A percentile compares a stretch with the other conserved stretches of the same genome.
These are phyloP conservation scores for Globodera ellingtonae DNA, from an alignment of 1,140 invertebrate species.

Conservation along the genomic window DNA sequence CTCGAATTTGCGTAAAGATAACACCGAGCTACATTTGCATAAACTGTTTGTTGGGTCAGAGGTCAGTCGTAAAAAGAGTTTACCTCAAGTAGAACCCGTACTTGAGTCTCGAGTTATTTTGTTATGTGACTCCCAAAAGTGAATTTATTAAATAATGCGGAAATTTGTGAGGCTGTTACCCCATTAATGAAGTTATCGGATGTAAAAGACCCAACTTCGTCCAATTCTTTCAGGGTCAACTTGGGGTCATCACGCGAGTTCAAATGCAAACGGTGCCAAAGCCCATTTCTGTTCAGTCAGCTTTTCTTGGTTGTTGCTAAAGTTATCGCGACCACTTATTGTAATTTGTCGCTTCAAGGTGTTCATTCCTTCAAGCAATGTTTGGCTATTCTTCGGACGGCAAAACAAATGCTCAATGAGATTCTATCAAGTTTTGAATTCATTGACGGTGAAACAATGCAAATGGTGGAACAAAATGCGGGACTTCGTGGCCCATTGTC, in stretches of 20 bases:
- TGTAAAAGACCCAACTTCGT: neutral
- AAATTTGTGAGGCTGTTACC: no score
- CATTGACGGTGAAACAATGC: conserved; percentile 42
- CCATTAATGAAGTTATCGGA: neutral
- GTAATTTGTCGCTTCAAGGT: conserved; percentile 30
- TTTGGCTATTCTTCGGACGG: conserved; percentile 29
- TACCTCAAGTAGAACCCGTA: neutral
- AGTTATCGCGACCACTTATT: neutral
- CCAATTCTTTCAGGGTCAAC: conserved; percentile 75
- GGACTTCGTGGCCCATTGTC: conserved; percentile 19
- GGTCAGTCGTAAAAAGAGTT: neutral
- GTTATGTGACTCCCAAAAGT: no score
- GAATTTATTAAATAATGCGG: no score
- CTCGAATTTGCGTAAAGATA: conserved; percentile 78
- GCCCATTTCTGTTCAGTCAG: conserved; percentile 34
- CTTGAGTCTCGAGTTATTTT: no score
- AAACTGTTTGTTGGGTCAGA: conserved; percentile 93
- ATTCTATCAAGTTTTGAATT: conserved; percentile 53
- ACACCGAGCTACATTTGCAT: conserved; percentile 69
- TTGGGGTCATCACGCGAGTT: conserved; percentile 90
- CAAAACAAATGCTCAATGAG: conserved; percentile 45
- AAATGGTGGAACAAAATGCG: conserved; percentile 41
- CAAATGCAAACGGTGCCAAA: conserved; percentile 72
- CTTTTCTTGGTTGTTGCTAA: conserved; percentile 34
- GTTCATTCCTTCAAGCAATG: conserved; percentile 46